Evolutionary conservation across 2,888 invertebrate genomes (phyloP), one percentile per base, ranked within the genome.

Genomic region (Galeruca laticollis): DNA sequence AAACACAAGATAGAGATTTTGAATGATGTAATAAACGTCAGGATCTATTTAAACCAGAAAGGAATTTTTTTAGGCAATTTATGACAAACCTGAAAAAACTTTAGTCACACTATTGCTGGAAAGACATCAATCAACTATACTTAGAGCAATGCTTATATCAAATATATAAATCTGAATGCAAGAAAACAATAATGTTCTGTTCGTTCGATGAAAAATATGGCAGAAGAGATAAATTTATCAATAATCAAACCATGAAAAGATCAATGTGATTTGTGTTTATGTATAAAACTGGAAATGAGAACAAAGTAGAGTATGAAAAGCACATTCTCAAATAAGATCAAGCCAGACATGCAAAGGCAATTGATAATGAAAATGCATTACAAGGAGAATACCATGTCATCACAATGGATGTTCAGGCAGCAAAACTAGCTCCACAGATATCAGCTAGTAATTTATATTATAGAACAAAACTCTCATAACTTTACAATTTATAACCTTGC

Each of bases 291-390:
- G 73, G 75, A 54, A 79, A 79, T 69, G 57, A 76, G 56, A 35
- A 40, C 26, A 71, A 79, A 64, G 73, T 74, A 47, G 63, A 68
- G 51, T 79, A 74, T 64, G 20, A 71, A 15, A 66, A 47, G 66
- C 75, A 78, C 65, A 72, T 72, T 18, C 11, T 52, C n/a, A 31
- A 49, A 20, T 54, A 78, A 79, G 75, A 68, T 77, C 52, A 18
- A 31, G 79, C 77, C n/a, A 77, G 78, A 74, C 35, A 56, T 20
- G 74, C 75, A 65, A 80, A 80, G 74, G 67, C 56, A 31, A 68
- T 60, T 60, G 79, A 79, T 54, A 78, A 78, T 74, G 68, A 63
- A 2, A 21, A 69, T 51, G 77, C 76, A 18, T n/a, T n/a, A n/a
- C n/a, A n/a, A n/a, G n/a, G n/a, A n/a, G n/a, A n/a, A n/a, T n/a